Evolutionary conservation across 1,140 invertebrate genomes (phyloP), one percentile per base, ranked within the genome.

Genomic region (Chelonus insularis): DNA sequence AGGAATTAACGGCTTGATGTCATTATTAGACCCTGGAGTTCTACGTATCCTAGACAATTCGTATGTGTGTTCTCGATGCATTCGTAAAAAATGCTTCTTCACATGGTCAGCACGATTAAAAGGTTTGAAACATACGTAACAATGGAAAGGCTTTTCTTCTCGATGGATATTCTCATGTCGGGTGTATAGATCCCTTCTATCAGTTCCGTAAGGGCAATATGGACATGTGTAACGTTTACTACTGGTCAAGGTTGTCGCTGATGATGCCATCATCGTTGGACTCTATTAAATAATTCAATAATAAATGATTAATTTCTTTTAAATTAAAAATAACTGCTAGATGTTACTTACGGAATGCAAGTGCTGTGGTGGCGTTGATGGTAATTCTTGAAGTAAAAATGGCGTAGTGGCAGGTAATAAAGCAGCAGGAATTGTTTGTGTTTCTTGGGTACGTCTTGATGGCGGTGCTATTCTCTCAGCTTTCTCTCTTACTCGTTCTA

Each of bases 141-240:
- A 96, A 68, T 94, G 91, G 70, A 96, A 96, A 1, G 94, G 93
- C 72, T 96, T 96, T 69, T 95, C 93, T 72, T 94, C 91, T 60
- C 91, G 87, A 71, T 98, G 96, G 61, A 98, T 97, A 72, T 97
- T 96, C 82, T 98, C 94, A 80, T 98, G 96, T 4, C 95, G 86
- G 1, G 94, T 97, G 76, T 93, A 97, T 47, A 98, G 86, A 81
- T 98, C 96, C 56, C 95, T 84, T 5, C 96, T 85, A 74, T 97
- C 93, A 0, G 93, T 95, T 0, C 92, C 91, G 75, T 96, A 96
- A 1, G 92, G 90, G 75, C 94, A 96, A 70, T 89, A 89, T 4
- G 84, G 87, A 79, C 94, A 96, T 20, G 86, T 89, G 76, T 95
- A 95, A 8, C 92, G 85, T 80, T 94, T 95, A 16, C 72, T 79